A percentile compares a stretch with the other conserved stretches of the same genome.
These are phyloP conservation scores for Myathropa florea DNA, from an alignment of 2,888 invertebrate genomes.

Conservation along the genomic window DNA sequence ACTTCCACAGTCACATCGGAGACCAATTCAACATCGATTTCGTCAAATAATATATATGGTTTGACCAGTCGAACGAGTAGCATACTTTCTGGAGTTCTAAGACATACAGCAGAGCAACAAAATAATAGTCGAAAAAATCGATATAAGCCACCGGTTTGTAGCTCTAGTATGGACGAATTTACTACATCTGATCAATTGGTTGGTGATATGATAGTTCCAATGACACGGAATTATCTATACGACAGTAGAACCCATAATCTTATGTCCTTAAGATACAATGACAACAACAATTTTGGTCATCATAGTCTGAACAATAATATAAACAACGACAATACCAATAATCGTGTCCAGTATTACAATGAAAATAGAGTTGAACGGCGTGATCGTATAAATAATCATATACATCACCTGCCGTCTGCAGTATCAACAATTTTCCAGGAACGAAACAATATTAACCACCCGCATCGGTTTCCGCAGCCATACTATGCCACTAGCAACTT, in stretches of 20 bases:
- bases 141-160: conserved; percentile 53
- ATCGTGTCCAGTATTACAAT: conserved; percentile 76
- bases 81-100: conserved; percentile 72
- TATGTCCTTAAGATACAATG: conserved; percentile 77
- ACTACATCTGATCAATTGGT: conserved; percentile 73
- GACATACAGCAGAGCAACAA: conserved; percentile 73
- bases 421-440: conserved; percentile 79
- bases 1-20: conserved; percentile 76
- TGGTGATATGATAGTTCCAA: conserved; percentile 73
- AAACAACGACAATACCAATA: conserved; percentile 70
- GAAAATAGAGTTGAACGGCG: conserved; percentile 79
- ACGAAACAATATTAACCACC: conserved; percentile 75
- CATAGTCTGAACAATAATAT: conserved; percentile 70
- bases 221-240: conserved; percentile 76
- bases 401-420: conserved; percentile 74
- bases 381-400: conserved; percentile 79
- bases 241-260: conserved; percentile 77
- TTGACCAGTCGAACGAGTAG: conserved; percentile 66
- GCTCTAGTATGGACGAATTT: conserved; percentile 73
- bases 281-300: conserved; percentile 73
- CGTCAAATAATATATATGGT: conserved; percentile 72
- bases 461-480: conserved; percentile 74
- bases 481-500: conserved; percentile 76
- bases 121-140: conserved; percentile 69
- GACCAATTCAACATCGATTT: conserved; percentile 70